Base-by-base conservation (phyloP, 2,888 invertebrate genomes). In the Pyralis farinalis region DNA sequence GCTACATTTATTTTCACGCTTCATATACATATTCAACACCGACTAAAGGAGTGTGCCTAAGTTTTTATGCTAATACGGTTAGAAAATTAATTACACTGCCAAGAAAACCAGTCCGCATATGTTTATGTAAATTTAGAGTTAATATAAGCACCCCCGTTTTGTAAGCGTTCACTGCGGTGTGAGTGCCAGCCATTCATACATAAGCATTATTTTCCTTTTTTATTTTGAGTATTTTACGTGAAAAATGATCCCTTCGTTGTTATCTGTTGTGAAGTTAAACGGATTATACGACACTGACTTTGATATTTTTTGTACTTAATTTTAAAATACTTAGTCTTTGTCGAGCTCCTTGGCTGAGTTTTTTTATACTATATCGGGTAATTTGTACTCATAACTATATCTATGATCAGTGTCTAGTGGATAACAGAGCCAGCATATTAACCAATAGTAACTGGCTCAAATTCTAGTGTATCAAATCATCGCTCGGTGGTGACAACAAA, bases 201-300 rank as follows among this genome's bases (percentile, higher is more conserved):
- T 47, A 47, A 31, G 30, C 21, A 37, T 46, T 43, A 42, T 43
- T 45, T 45, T 40, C 33, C 37, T 32, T 38, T 36, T 40, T 36
- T 40, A 43, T 42, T 47, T 41, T 45, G 28, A 32, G 40, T 31
- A 37, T 29, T 37, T 37, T 31, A 31, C 21, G 31, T 45, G 47
- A 47, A 42, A 50, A 50, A 50, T 47, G 45, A 45, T 42, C 42
- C 33, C 35, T 27, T 30, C 29, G 16, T 37, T 37, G 21, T 37
- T 21, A 37, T 30, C 37, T 27, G 25, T 9, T 20, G 36, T 20
- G 29, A 36, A 37, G 29, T 32, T 16, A 29, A 37, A 30, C 37
- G 37, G 21, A 30, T 37, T 37, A 37, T 9, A 10, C 37, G 9
- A 16, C 21, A 34, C 37, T 21, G 37, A 30, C 30, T 37, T 31